Base-by-base conservation (phyloP, 2,888 invertebrate species). In the Nineta flava region DNA sequence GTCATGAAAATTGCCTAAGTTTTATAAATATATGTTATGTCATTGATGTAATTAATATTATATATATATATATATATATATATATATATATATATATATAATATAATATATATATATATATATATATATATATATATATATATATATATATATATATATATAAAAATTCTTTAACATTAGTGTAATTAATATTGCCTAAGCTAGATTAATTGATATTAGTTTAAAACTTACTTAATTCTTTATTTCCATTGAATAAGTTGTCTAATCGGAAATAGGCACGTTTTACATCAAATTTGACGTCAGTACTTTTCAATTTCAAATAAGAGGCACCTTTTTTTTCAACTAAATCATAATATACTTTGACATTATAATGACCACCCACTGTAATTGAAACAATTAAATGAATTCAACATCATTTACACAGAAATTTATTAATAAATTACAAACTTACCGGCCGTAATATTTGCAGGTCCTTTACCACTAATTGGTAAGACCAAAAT, bases 401-500 rank as follows among this genome's bases (percentile, higher is more conserved):
- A 26, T 40, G 40, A 15, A 56, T 55, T 54, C 51, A 15, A 35
- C n/a, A 21, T 9, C n/a, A 44, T n/a, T 12, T n/a, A 35, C n/a
- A 35, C 12, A 4, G 38, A 12, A 38, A 12, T 38, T 6, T 4
- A n/a, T 38, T 38, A 4, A 19, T 6, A 26, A 26, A 13, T 38
- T 38, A 12, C 4, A 4, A 15, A 53, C 57, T 57, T 57, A 64
- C 64, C 58, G 40, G 56, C 58, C 0, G 57, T 60, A 15, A 63
- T 56, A 49, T 61, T 60, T 3, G 59, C 58, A 5, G 60, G 60
- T 10, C 65, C 65, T 38, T 57, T 52, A 46, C 63, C 65, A 16
- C 53, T 55, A 38, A 64, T 59, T 1, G 61, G 59, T 15, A 65
- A 51, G 19, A 62, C 52, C 12, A 63, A 51, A 41, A 65, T 57